Evolutionary conservation across 2,888 invertebrate species (phyloP).

Genomic region (Seladonia tumulorum): DNA sequence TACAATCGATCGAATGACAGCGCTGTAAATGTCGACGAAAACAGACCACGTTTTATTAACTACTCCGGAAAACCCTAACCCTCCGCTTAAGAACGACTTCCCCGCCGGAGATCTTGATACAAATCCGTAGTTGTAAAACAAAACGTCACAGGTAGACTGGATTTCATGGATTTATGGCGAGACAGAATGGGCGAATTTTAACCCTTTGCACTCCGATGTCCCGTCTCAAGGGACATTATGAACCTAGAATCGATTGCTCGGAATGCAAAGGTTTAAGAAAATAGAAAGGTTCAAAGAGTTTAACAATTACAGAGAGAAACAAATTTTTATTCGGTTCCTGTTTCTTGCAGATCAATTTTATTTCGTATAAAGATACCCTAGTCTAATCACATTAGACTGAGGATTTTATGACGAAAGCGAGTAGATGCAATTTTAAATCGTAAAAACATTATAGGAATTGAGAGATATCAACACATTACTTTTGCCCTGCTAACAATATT

Average conservation of each 20-base stretch:
- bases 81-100: not conserved
- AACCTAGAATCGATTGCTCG: too few relatives aligned
- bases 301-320: too few relatives aligned
- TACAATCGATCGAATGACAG: slow-evolving; percentile 32
- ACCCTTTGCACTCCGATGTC: too few relatives aligned
- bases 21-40: slow-evolving; percentile 18
- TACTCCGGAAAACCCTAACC: not conserved
- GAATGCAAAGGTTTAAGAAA: too few relatives aligned
- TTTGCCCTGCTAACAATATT: too few relatives aligned
- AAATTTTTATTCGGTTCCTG: too few relatives aligned
- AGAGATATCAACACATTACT: too few relatives aligned
- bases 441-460: too few relatives aligned
- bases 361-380: not conserved
- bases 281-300: too few relatives aligned
- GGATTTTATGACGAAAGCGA: not conserved
- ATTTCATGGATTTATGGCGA: too few relatives aligned
- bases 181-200: too few relatives aligned
- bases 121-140: not conserved
- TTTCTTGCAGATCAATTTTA: not conserved
- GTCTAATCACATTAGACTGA: not conserved
- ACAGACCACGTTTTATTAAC: not conserved
- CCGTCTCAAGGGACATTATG: too few relatives aligned
- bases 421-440: not conserved
- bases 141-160: not conserved
- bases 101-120: not conserved